Conservation (phyloP, 2,113 vertebrate species). For the Pyrgilauda ruficollis region DNA sequence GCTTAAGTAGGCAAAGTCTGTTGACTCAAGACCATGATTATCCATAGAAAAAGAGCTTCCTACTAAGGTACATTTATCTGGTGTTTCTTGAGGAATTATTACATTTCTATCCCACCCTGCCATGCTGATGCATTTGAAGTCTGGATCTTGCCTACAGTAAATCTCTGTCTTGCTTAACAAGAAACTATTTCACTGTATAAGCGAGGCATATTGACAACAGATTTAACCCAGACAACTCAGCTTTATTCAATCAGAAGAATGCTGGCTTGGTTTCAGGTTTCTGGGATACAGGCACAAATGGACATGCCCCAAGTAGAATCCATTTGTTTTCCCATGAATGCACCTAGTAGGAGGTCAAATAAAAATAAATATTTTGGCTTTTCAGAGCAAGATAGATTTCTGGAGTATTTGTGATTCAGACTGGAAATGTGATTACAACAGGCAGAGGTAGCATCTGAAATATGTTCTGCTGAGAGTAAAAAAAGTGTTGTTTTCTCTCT, state of each 20-base stretch:
- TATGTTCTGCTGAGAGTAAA: constrained; percentile 43
- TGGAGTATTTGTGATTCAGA: constrained; percentile 56
- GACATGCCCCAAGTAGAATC: constrained; percentile 45
- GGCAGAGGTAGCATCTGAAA: constrained; percentile 64
- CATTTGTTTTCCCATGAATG: constrained; percentile 66
- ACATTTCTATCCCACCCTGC: neutral
- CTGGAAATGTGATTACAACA: constrained; percentile 68
- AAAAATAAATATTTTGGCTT: constrained; percentile 70
- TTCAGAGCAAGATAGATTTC: constrained; percentile 64
- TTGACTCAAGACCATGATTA: constrained; percentile 59
- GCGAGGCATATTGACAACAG: constrained; percentile 47
- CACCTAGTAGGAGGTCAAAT: constrained; percentile 71
- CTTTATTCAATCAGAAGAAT: constrained; percentile 59
- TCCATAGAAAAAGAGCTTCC: constrained; percentile 49
- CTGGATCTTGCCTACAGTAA: constrained; percentile 45
- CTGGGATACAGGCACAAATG: constrained; percentile 62
- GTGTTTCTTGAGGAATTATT: constrained; percentile 29
- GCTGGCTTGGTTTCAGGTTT: constrained; percentile 49
- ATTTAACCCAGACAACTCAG: constrained; percentile 63
- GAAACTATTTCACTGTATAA: constrained; percentile 66
- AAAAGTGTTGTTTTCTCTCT: constrained; percentile 27
- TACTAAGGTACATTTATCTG: neutral
- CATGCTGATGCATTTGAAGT: constrained; percentile 38
- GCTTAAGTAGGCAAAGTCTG: constrained; percentile 52
- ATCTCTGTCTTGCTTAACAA: constrained; percentile 57